phyloP scores from a whole-genome alignment of 2,113 vertebrate species.

The Plestiodon gilberti region DNA sequence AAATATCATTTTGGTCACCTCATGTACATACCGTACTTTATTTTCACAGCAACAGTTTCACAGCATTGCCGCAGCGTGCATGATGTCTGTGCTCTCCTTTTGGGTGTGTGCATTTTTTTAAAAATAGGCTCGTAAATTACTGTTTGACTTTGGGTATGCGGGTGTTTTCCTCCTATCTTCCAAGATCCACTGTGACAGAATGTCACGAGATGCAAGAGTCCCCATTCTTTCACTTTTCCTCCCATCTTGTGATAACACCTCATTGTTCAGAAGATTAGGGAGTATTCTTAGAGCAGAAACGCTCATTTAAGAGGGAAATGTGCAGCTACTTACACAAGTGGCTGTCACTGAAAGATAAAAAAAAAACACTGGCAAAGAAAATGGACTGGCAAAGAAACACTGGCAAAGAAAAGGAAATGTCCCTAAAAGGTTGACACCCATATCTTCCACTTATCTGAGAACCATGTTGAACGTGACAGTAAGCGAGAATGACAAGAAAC shows the following conservation, averaged over 20 bases:
- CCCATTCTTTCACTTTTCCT: neutral
- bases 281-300: slow-evolving; percentile 20
- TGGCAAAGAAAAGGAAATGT: neutral
- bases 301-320: slow-evolving; percentile 14
- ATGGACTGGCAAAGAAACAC: neutral
- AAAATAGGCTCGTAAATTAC: slow-evolving; percentile 7
- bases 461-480: neutral
- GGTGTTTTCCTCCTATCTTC: neutral
- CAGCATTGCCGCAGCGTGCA: neutral
- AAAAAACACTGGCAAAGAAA: neutral
- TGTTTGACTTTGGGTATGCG: slow-evolving; percentile 1
- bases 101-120: neutral
- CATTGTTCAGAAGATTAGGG: slow-evolving; percentile 12
- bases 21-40: neutral
- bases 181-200: neutral
- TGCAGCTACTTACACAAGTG: slow-evolving; percentile 8
- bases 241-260: slow-evolving; percentile 7
- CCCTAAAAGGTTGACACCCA: neutral
- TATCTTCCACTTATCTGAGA: neutral
- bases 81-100: fast-evolving
- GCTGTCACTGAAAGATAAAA: slow-evolving; percentile 29
- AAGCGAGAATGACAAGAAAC: neutral
- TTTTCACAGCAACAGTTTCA: slow-evolving; percentile 37
- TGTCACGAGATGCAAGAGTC: neutral
- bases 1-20: slow-evolving; percentile 1